Evolutionary conservation across 2,888 invertebrate species (phyloP), one percentile per base, ranked within the genome.

Genomic region (Peribatodes rhomboidaria): DNA sequence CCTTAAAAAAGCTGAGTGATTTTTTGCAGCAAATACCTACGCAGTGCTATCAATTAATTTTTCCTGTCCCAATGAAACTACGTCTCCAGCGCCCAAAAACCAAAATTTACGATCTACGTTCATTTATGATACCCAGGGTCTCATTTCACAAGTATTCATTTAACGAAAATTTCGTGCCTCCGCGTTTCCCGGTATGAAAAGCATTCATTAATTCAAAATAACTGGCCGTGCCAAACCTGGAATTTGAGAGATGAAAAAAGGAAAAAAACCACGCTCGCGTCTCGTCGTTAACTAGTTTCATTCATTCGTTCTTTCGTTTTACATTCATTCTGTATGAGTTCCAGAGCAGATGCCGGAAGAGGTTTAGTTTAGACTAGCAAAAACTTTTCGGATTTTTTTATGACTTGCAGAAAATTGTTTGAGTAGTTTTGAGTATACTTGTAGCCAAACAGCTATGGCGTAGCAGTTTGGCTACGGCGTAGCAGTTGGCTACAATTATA

Each of bases 281-380:
- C 67, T 64, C 72, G 77, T 81, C 81, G 84, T 80, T 83, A 84
- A 79, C 82, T 75, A 83, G 76, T 81, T 79, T 75, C 81, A 82
- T 81, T 82, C 81, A 81, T 62, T 80, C 78, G 65, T 66, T 73
- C 70, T 70, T 70, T 70, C 67, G 53, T 58, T 52, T 47, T 47
- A 31, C 54, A 46, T 53, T 63, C 62, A 57, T 59, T 63, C 63
- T 22, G 50, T 44, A 57, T n/a, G 13, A 61, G 67, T 59, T 66
- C 66, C 56, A 44, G 56, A 52, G 31, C 63, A 56, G 52, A 64
- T 63, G 46, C 18, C 52, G 50, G 27, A 0, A 8, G 35, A 35
- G 1, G 35, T 7, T 2, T 18, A 14, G 35, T 50, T 50, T 20
- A 37, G 50, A 13, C 35, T 20, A 13, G 50, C 35, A 18, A 50